Evolutionary conservation across 2,113 vertebrate species (phyloP).

Genomic region (Aptenodytes forsteri): DNA sequence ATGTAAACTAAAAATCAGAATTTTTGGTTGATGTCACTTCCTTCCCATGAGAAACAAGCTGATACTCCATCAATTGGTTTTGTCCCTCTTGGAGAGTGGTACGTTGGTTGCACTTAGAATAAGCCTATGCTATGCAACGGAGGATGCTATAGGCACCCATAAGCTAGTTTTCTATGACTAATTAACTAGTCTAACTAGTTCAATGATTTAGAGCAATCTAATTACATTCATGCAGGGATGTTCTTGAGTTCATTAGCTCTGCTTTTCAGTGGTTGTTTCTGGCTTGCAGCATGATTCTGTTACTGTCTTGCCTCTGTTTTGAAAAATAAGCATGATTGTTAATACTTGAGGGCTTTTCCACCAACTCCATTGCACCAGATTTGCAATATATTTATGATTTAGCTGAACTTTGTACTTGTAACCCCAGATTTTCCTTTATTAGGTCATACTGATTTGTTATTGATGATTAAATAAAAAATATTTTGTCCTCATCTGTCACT

Average conservation of each 20-base stretch:
- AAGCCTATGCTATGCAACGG: neutral
- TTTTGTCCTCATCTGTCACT: neutral
- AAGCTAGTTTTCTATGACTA: neutral
- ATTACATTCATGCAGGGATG: neutral
- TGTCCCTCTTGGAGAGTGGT: constrained; percentile 38
- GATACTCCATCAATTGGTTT: neutral
- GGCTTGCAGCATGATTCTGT: neutral
- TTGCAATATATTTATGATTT: neutral
- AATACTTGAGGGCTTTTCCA: neutral
- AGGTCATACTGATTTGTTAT: neutral
- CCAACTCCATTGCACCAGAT: neutral
- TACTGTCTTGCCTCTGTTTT: neutral
- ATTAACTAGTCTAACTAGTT: neutral
- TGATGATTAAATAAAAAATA: neutral
- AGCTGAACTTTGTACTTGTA: neutral
- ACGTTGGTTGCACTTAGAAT: constrained; percentile 6
- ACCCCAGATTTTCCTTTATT: neutral
- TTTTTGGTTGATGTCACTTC: constrained; percentile 21
- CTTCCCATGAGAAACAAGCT: constrained; percentile 22
- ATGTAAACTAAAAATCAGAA: constrained; percentile 17
- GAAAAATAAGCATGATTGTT: neutral
- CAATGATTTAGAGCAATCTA: neutral
- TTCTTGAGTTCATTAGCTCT: neutral
- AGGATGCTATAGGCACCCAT: neutral
- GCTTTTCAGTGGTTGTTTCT: neutral